Evolutionary conservation across 2,888 invertebrate genomes (phyloP).

Genomic region (Ophion slaviceki): DNA sequence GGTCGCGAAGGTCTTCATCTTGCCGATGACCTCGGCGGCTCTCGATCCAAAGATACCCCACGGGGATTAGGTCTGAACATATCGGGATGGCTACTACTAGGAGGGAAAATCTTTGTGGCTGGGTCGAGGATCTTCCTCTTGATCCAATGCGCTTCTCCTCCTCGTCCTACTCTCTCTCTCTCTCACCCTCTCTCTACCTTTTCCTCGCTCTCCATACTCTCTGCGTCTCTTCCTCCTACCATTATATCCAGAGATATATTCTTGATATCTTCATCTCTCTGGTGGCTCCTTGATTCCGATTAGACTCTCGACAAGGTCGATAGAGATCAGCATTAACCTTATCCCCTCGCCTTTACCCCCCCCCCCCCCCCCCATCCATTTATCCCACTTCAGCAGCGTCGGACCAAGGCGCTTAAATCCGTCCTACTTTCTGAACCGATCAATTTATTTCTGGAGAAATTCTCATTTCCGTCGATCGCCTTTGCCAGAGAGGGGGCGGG

Average conservation of each 20-base stretch:
- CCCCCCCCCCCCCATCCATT: neutral
- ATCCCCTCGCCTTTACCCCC: conserved; percentile 8
- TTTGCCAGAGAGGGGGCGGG: too few relatives aligned
- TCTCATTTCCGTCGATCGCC: conserved; percentile 11
- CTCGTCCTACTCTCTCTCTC: neutral
- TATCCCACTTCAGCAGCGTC: neutral
- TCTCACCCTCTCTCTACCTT: neutral
- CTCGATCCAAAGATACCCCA: conserved; percentile 46
- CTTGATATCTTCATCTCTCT: conserved; percentile 50
- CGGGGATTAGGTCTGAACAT: conserved; percentile 43
- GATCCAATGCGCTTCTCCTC: conserved; percentile 39
- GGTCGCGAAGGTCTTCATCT: conserved; percentile 24
- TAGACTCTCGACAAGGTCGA: conserved; percentile 56
- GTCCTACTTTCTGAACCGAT: conserved; percentile 40
- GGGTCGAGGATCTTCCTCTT: conserved; percentile 55
- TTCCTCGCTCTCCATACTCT: neutral
- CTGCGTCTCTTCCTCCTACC: conserved; percentile 5
- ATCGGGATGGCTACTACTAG: conserved; percentile 38
- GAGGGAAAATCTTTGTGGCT: conserved; percentile 38
- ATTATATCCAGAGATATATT: conserved; percentile 20
- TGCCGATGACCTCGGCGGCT: conserved; percentile 36
- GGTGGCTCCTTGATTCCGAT: conserved; percentile 62
- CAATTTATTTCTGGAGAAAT: conserved; percentile 43
- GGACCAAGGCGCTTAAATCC: conserved; percentile 30
- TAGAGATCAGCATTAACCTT: conserved; percentile 48